phyloP scores from a whole-genome alignment of 2,113 vertebrate genomes.

The Panurus biarmicus region DNA sequence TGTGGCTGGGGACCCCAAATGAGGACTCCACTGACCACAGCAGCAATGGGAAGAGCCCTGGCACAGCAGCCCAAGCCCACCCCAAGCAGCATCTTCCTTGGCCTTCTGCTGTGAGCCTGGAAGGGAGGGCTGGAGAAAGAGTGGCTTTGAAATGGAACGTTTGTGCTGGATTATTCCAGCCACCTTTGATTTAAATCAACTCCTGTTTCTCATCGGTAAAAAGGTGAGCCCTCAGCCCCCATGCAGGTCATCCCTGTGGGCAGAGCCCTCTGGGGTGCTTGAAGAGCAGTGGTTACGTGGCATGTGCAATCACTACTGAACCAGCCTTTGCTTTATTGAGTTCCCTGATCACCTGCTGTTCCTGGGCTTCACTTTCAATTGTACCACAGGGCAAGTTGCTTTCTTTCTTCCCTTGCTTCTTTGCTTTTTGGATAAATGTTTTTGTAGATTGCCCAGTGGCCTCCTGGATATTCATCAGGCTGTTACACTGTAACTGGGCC shows the following conservation, averaged over 20 bases:
- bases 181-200: neutral
- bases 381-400: neutral
- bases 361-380: neutral
- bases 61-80: neutral
- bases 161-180: neutral
- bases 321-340: neutral
- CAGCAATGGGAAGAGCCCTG: neutral
- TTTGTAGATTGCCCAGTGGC: neutral
- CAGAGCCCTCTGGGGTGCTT: neutral
- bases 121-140: neutral
- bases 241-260: rapidly evolving
- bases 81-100: neutral
- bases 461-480: neutral
- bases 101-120: neutral
- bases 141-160: neutral
- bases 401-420: neutral
- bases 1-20: neutral
- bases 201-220: neutral
- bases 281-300: rapidly evolving
- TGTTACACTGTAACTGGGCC: neutral
- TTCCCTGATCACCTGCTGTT: neutral
- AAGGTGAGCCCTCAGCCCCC: neutral
- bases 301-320: neutral
- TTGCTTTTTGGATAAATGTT: neutral
- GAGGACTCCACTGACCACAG: too few relatives aligned